These are phyloP conservation scores for Sarcophaga variegata DNA, from an alignment of 2,888 invertebrate species.

Conservation along the genomic window DNA sequence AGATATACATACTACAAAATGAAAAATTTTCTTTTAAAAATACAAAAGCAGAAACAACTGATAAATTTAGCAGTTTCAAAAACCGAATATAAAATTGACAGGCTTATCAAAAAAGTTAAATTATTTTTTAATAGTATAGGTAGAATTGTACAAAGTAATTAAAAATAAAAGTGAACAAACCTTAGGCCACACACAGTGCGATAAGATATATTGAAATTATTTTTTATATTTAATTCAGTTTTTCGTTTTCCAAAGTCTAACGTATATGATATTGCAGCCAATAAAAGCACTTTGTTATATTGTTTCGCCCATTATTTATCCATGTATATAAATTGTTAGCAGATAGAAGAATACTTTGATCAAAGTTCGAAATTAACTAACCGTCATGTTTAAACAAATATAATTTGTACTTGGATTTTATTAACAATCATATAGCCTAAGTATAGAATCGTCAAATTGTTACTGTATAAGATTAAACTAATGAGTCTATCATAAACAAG, in stretches of 20 bases:
- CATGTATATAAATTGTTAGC: no score
- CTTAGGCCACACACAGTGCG: background rate
- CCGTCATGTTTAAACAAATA: background rate
- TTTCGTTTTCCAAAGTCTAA: background rate
- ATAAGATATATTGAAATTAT: constrained; percentile 23
- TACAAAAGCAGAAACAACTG: background rate
- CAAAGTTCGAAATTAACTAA: constrained; percentile 13
- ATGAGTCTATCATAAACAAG: no score
- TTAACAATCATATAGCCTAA: background rate
- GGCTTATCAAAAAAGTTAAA: no score
- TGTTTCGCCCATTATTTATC: no score
- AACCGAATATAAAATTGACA: background rate
- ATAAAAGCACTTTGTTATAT: no score
- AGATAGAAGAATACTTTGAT: background rate
- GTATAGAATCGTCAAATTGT: background rate
- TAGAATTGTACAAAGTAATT: background rate
- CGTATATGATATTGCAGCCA: background rate
- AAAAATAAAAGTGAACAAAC: background rate
- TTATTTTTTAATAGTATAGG: background rate
- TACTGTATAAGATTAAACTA: no score
- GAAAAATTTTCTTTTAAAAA: background rate
- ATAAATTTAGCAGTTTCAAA: background rate
- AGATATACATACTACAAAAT: no score
- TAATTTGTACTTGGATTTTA: background rate
- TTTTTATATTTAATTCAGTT: constrained; percentile 9